Percentiles rank a stretch among this genome's conserved stretches.
Evolutionary conservation across 2,797 vertebrate genomes (phyloP).

Genomic region (Danio kyathit): DNA sequence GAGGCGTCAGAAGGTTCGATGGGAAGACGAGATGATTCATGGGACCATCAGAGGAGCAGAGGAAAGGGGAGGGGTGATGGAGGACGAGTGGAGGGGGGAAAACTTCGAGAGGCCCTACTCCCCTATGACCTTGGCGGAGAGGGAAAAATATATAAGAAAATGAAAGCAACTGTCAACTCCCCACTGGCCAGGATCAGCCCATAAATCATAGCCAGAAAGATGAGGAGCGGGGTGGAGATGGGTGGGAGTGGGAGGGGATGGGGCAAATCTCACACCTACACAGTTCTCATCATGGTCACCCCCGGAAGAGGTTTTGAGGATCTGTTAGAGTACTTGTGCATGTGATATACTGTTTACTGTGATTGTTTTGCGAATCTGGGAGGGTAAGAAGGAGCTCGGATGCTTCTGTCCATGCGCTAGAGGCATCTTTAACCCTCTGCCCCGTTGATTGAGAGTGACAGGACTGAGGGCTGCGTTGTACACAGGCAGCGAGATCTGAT

Average conservation of each 20-base stretch:
- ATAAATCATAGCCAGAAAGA: constrained; percentile 85
- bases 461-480: constrained; percentile 35
- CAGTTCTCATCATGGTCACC: constrained; percentile 56
- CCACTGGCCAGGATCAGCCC: constrained; percentile 84
- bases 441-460: constrained; percentile 42
- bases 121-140: constrained; percentile 90
- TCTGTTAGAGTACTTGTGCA: constrained; percentile 13
- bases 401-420: constrained; percentile 16
- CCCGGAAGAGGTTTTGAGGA: constrained; percentile 26
- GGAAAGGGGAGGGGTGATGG: constrained; percentile 76
- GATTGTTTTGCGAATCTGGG: constrained; percentile 28
- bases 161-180: constrained; percentile 92
- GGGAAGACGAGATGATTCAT: constrained; percentile 99
- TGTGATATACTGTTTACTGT: constrained; percentile 22
- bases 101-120: constrained; percentile 84
- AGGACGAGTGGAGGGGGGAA: constrained; percentile 77
- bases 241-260: constrained; percentile 51
- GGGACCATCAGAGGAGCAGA: constrained; percentile 86
- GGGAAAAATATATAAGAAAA: constrained; percentile 85
- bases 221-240: constrained; percentile 48
- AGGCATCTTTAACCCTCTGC: constrained; percentile 52
- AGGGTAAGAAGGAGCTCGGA: not conserved
- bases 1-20: constrained; percentile 93
- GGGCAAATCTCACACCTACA: constrained; percentile 66
- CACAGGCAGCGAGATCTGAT: constrained; percentile 48